phyloP scores from a whole-genome alignment of 2,888 invertebrate genomes.

The Phytoseiulus persimilis region DNA sequence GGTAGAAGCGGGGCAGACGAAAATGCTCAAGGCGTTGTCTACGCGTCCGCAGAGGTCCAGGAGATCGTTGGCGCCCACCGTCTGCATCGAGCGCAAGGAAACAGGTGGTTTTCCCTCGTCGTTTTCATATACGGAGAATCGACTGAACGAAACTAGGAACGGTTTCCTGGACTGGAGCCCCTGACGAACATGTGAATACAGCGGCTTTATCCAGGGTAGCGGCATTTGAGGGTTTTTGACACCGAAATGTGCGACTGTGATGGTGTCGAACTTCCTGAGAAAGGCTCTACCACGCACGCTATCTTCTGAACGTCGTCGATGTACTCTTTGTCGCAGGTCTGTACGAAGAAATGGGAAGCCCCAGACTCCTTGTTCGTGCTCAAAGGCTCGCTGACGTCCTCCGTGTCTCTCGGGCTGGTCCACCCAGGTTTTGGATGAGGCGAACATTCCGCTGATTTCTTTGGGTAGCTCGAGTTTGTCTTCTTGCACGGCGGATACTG shows the following conservation, averaged over 20 bases:
- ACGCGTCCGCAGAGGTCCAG: slow-evolving; percentile 9
- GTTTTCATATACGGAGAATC: slow-evolving; percentile 12
- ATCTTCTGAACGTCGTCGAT: not conserved
- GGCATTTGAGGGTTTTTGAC: slow-evolving; percentile 35
- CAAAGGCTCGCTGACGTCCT: not conserved
- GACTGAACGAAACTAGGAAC: slow-evolving; percentile 31
- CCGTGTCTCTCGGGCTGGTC: not conserved
- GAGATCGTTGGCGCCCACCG: slow-evolving; percentile 26
- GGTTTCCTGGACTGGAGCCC: not conserved
- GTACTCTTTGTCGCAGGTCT: slow-evolving; percentile 29
- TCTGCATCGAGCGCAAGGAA: slow-evolving; percentile 30
- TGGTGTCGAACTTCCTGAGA: not conserved
- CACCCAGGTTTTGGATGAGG: not conserved
- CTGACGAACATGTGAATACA: slow-evolving; percentile 17
- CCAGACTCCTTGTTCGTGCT: slow-evolving; percentile 25
- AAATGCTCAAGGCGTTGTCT: slow-evolving; percentile 10
- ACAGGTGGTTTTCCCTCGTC: not conserved
- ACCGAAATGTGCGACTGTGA: slow-evolving; percentile 13
- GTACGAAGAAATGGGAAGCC: not conserved
- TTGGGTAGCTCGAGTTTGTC: slow-evolving; percentile 14
- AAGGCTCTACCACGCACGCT: not conserved
- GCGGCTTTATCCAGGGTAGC: slow-evolving; percentile 28
- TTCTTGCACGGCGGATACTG: slow-evolving; percentile 14
- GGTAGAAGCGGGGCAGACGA: not conserved
- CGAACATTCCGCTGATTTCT: slow-evolving; percentile 25